Evolutionary conservation across 1,140 invertebrate genomes (phyloP), one percentile per base, ranked within the genome.

Genomic region (Lepidostoma basale): DNA sequence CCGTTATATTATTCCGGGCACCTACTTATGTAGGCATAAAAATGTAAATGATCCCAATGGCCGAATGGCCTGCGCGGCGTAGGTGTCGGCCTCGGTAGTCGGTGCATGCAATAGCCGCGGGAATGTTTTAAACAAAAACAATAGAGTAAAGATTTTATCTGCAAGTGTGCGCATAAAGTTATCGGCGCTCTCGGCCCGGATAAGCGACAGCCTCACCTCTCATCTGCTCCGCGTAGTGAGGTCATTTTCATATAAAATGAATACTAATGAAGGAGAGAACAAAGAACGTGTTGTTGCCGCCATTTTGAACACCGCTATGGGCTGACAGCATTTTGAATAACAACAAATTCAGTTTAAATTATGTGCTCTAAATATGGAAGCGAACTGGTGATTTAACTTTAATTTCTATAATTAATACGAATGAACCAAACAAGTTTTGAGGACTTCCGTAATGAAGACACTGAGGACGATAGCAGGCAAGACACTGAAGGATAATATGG

Each of bases 111-210:
- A 47, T 18, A 28, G 36, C 26, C 22, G 56, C 22, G 36, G 39
- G 33, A 39, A 45, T 20, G 9, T 39, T 65, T 40, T 56, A 28
- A 65, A 65, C 56, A 42, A 26, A 54, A 65, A 65, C 62, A 65
- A 65, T 65, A 42, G 62, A 30, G n/a, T 20, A 18, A 16, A 65
- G 49, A 65, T 65, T 23, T n/a, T 65, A 65, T 65, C 62, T 18
- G 30, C 1, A n/a, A 18, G 45, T 25, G 49, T 65, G 20, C 56
- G 14, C 30, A 12, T 56, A 44, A 25, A 65, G 54, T 52, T 25
- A 52, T 49, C 33, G 14, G 28, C 16, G 30, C 22, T 56, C 33
- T 40, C 49, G 62, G 54, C 30, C 12, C 49, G 36, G 62, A 20
- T 28, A 45, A 16, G 39, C 33, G 36, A 4, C 10, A n/a, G 56